Percentiles rank a stretch among this genome's conserved stretches.
phyloP scores from a whole-genome alignment of 2,888 invertebrate species.

The Netelia virgata region DNA sequence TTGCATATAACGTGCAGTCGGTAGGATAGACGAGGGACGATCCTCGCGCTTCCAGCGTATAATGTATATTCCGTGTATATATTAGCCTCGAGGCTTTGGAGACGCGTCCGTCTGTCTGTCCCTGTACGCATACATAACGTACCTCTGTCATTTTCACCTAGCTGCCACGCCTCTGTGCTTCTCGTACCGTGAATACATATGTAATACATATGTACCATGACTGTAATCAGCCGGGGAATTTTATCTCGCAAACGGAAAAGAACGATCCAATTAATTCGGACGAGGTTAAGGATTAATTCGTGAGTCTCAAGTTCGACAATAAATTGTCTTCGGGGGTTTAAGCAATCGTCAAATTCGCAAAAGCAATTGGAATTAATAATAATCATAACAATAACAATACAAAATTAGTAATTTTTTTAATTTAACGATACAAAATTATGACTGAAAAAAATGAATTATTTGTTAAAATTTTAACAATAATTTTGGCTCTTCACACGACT shows the following conservation, averaged over 20 bases:
- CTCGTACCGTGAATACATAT: constrained; percentile 5
- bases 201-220: not conserved
- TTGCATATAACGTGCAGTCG: constrained; percentile 2
- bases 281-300: not conserved
- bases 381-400: too few species aligned
- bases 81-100: constrained; percentile 25
- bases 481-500: too few species aligned
- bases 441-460: too few species aligned
- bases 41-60: not conserved
- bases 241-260: constrained; percentile 9
- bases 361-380: too few species aligned
- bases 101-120: constrained; percentile 37
- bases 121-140: not conserved
- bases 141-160: constrained; percentile 36
- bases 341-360: not conserved
- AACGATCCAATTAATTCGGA: not conserved
- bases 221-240: constrained; percentile 17
- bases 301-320: not conserved
- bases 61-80: constrained; percentile 1
- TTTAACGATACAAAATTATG: too few species aligned
- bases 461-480: too few species aligned
- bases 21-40: constrained; percentile 17
- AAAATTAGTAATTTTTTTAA: too few species aligned
- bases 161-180: constrained; percentile 55
- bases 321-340: not conserved